Conservation (phyloP, 2,888 invertebrate genomes). For the Polydrusus tereticollis region DNA sequence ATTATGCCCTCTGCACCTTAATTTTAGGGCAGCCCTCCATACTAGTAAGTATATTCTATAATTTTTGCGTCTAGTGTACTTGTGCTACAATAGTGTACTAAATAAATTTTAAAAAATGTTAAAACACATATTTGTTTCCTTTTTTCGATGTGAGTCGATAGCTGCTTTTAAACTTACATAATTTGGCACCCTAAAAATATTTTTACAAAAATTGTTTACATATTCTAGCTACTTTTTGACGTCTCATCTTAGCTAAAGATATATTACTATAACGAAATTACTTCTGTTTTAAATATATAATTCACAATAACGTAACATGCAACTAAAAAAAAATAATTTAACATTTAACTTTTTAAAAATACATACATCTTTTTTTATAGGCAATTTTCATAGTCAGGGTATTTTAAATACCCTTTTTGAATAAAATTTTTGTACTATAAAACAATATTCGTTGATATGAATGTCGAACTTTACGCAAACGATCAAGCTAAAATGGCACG, state of each 20-base stretch:
- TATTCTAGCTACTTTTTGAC: slow-evolving; percentile 9
- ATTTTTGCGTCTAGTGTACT: too few relatives aligned
- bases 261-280: not conserved
- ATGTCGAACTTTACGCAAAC: not conserved
- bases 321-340: slow-evolving; percentile 17
- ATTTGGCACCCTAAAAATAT: slow-evolving; percentile 19
- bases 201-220: slow-evolving; percentile 15
- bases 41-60: too few relatives aligned
- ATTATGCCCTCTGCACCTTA: too few relatives aligned
- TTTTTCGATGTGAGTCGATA: not conserved
- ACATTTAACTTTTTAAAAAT: slow-evolving; percentile 3
- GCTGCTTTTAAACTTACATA: not conserved
- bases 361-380: not conserved
- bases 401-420: not conserved
- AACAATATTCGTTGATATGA: slow-evolving; percentile 10
- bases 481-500: slow-evolving; percentile 5
- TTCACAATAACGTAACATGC: not conserved
- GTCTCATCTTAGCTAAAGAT: not conserved
- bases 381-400: not conserved
- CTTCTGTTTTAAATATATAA: not conserved
- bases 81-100: too few relatives aligned
- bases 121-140: too few relatives aligned
- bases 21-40: too few relatives aligned
- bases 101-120: not conserved
- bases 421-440: slow-evolving; percentile 10